Base-by-base conservation (phyloP, 2,113 vertebrate species). In the Theropithecus gelada region DNA sequence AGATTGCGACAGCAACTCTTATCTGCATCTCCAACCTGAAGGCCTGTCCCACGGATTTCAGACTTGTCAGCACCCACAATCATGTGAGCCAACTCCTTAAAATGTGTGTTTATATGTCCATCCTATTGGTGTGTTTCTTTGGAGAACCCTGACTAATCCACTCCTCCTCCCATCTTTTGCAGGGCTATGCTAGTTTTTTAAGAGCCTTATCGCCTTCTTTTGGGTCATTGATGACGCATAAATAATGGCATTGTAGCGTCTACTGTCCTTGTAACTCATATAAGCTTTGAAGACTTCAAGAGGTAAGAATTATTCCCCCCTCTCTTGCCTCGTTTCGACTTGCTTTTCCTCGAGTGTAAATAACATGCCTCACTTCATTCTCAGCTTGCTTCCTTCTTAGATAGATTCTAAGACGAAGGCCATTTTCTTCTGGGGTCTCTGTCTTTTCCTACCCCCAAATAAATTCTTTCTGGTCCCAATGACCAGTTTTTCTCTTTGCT, bases 401-500 rank as follows among this genome's bases (percentile, higher is more conserved):
- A 43, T 6, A 61, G 61, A 68, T 25, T 48, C 27, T 35, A 35
- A 16, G 13, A 45, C 10, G 6, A 27, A 22, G 38, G 45, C 18
- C 73, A 70, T 14, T 30, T 78, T 64, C 52, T 38, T 22, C 13
- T 66, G 8, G 9, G 17, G 45, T 45, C 55, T 23, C 85, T 70
- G 32, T 72, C 48, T 80, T 93, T 73, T 92, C 79, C 40, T 88
- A 20, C n/a, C 23, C 88, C 57, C 43, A 72, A 1, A 75, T 35
- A 75, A 89, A 93, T 43, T 82, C 73, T 66, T 81, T 50, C 38
- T 66, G 73, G 78, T 81, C 52, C 82, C 73, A 73, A 40, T 89
- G 81, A 76, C 87, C 72, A 88, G 87, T 64, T 81, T 93, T 76
- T n/a, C 57, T 91, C 82, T 93, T 79, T 94, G 70, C 86, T 87